Conservation (phyloP, 2,797 vertebrate species). For the Propithecus perrieri region DNA sequence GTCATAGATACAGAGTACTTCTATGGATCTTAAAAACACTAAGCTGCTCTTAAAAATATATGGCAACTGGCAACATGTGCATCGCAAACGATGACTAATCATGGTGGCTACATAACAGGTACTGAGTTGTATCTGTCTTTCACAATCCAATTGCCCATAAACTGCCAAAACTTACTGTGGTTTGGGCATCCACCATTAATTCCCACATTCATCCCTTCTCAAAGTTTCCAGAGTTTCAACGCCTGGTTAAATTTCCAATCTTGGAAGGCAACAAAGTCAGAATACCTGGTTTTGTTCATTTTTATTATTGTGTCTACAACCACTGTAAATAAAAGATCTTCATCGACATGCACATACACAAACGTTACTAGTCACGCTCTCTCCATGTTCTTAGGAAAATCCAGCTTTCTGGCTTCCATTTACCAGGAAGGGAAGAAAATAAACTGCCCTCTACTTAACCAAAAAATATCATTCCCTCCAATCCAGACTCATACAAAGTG, state of each 20-base stretch:
- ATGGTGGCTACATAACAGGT: background rate
- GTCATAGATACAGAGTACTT: background rate
- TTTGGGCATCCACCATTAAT: background rate
- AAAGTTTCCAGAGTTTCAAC: background rate
- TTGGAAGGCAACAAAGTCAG: background rate
- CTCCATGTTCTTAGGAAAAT: background rate
- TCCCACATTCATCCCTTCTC: background rate
- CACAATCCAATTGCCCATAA: background rate
- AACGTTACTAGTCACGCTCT: background rate
- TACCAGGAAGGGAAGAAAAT: background rate
- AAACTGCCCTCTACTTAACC: background rate
- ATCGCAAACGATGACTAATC: background rate
- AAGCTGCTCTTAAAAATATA: background rate
- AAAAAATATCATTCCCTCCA: background rate
- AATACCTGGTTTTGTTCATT: background rate
- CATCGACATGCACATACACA: background rate
- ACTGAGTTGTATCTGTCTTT: background rate
- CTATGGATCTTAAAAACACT: background rate
- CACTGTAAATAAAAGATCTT: background rate
- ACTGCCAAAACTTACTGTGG: background rate
- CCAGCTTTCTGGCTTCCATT: background rate
- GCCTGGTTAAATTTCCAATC: background rate
- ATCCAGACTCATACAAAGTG: background rate
- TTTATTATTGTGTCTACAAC: background rate
- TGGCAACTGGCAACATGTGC: background rate